Percentiles rank a stretch among this genome's conserved stretches.
These are phyloP conservation scores for Rattus rattus DNA, from an alignment of 2,113 vertebrate species.

Conservation along the genomic window DNA sequence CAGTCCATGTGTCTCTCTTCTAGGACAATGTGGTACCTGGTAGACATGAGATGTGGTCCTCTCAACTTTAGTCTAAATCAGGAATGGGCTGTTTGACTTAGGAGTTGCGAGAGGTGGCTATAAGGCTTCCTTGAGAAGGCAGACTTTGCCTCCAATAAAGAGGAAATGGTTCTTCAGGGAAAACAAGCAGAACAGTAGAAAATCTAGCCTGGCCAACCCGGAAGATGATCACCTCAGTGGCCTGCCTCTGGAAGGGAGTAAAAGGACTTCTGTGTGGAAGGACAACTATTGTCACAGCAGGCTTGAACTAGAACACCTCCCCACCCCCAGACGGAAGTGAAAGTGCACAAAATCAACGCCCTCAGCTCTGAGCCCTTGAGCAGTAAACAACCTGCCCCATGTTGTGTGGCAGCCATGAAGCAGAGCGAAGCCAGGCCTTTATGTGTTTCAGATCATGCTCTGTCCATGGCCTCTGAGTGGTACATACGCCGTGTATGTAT, in stretches of 20 bases:
- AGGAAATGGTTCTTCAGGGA: not conserved
- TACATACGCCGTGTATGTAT: not conserved
- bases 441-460: fast-evolving
- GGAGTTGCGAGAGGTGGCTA: not conserved
- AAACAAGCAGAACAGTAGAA: not conserved
- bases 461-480: not conserved
- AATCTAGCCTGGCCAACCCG: not conserved
- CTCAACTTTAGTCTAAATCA: not conserved
- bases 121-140: not conserved
- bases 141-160: not conserved
- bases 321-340: not conserved
- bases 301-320: not conserved
- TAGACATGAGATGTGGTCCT: not conserved
- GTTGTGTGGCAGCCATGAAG: not conserved
- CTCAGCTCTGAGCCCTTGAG: not conserved
- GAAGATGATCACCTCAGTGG: not conserved
- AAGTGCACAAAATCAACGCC: not conserved
- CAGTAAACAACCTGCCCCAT: not conserved
- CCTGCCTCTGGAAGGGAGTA: not conserved
- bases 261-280: not conserved
- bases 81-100: not conserved
- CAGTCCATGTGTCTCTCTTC: not conserved
- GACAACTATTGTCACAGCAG: not conserved
- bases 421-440: not conserved
- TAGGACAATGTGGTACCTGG: not conserved